Evolutionary conservation across 2,888 invertebrate species (phyloP).

Genomic region (Tiliacea citrago): DNA sequence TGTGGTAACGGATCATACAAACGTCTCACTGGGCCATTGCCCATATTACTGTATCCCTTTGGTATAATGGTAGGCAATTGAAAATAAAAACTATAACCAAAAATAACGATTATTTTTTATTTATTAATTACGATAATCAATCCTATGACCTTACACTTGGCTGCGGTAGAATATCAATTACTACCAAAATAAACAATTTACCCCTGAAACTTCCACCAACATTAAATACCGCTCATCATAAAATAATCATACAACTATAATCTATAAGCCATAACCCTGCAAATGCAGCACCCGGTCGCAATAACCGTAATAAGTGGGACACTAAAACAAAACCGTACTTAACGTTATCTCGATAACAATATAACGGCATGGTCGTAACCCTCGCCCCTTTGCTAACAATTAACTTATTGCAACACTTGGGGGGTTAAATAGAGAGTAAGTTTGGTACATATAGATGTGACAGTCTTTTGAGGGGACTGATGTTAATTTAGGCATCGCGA

Average conservation of each 20-base stretch:
- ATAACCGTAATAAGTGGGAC: conserved; percentile 70
- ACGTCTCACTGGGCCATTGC: neutral
- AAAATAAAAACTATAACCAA: too few species aligned
- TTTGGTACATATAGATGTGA: conserved; percentile 38
- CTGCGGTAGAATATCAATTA: neutral
- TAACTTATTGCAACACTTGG: conserved; percentile 86
- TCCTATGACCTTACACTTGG: neutral
- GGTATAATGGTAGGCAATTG: neutral
- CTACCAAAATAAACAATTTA: conserved; percentile 13
- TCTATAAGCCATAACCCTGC: conserved; percentile 51
- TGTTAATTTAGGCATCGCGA: neutral
- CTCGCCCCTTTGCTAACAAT: conserved; percentile 81
- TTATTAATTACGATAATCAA: too few species aligned
- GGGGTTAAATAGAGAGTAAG: conserved; percentile 76
- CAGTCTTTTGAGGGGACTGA: neutral
- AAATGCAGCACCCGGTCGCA: conserved; percentile 56
- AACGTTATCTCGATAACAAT: conserved; percentile 79
- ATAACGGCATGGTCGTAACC: conserved; percentile 71
- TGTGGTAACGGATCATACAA: neutral
- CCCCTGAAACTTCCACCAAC: conserved; percentile 5
- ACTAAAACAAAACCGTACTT: conserved; percentile 84
- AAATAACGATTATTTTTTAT: too few species aligned
- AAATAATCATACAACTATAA: conserved; percentile 63
- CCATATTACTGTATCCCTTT: neutral
- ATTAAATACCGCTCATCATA: conserved; percentile 34